A percentile compares a stretch with the other conserved stretches of the same genome.
These are phyloP conservation scores for Cataglyphis albicans DNA, from an alignment of 2,888 invertebrate genomes.

Conservation along the genomic window DNA sequence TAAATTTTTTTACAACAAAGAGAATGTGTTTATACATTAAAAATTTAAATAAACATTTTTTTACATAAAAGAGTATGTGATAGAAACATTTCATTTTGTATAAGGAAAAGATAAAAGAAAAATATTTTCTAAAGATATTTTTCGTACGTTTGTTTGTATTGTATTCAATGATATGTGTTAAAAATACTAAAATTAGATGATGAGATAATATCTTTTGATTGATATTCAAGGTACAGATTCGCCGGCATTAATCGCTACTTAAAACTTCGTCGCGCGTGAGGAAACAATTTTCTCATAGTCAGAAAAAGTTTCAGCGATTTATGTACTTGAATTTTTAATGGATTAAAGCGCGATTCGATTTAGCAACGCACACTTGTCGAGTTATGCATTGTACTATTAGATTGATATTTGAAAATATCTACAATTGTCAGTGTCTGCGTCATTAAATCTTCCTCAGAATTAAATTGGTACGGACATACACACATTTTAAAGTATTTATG, in stretches of 20 bases:
- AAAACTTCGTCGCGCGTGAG: constrained; percentile 17
- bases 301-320: constrained; percentile 14
- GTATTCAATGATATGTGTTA: not conserved
- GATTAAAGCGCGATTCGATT: constrained; percentile 8
- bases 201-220: constrained; percentile 27
- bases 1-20: not conserved
- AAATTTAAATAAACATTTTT: not conserved
- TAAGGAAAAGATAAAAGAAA: not conserved
- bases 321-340: constrained; percentile 21
- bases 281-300: constrained; percentile 32
- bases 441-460: constrained; percentile 15
- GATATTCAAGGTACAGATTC: constrained; percentile 27
- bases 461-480: constrained; percentile 13
- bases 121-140: not conserved
- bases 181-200: constrained; percentile 3
- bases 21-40: not conserved
- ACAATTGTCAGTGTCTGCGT: not conserved
- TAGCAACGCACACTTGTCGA: not conserved
- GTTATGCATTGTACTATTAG: not conserved
- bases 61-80: not conserved
- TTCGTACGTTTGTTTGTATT: not conserved
- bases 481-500: constrained; percentile 28
- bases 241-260: constrained; percentile 24
- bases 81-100: not conserved
- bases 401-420: constrained; percentile 28